Base-by-base conservation (phyloP, 2,797 vertebrate genomes). In the Phaenicophaeus curvirostris region DNA sequence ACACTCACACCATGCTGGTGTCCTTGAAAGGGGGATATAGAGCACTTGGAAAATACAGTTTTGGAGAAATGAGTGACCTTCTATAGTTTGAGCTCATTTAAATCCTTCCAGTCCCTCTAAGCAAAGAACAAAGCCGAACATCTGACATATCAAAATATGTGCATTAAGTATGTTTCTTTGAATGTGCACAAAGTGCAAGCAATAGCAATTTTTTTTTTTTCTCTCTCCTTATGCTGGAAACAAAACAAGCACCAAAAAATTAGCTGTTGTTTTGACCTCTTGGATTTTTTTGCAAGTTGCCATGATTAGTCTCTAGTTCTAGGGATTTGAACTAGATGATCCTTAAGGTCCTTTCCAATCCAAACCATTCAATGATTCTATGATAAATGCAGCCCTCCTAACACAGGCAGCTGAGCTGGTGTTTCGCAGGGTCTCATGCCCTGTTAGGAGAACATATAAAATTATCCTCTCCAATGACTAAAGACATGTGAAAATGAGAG, bases 141-240 rank as follows among this genome's bases (percentile, higher is more conserved):
- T 11, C 44, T 33, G 53, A 59, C 4, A 31, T 13, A 76, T 3
- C 7, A 39, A 73, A 84, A 62, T 9, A n/a, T 3, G 14, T 17
- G 25, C 8, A 11, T 61, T 72, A 62, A 11, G 8, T 5, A 4
- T 15, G 33, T 35, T 67, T 67, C 18, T 71, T 27, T 66, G 42
- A 41, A 13, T 54, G 24, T 21, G 6, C 24, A 35, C 4, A 85
- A 41, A 78, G 9, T 55, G 13, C 35, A 84, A 35, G 8, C 4
- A 61, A 25, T 0, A 3, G 6, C 41, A 13, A n/a, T n/a, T n/a
- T n/a, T n/a, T n/a, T n/a, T 44, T 1, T 4, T 62, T 31, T 62
- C 86, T 81, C 51, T 69, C 5, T 11, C 21, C 2, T 16, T 10
- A 18, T 20, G 8, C 20, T n/a, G 16, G 53, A 69, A 89, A 87